Conservation (phyloP, 2,113 vertebrate species). For the Cryptomyrus ogoouensis region DNA sequence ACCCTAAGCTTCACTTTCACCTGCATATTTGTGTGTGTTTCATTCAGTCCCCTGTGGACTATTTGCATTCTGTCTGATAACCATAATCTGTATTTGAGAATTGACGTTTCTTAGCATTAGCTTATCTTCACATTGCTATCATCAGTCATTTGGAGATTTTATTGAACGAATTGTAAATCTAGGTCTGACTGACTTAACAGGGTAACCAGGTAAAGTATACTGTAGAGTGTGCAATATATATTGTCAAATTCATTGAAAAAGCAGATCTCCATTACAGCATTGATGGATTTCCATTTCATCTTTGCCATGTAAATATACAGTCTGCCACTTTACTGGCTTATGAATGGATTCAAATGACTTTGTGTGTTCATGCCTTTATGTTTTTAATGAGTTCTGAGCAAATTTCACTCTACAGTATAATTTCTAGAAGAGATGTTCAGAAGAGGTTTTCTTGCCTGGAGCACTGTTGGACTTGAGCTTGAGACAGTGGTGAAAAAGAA, state of each 20-base stretch:
- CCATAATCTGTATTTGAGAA: not conserved
- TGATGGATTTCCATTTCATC: not conserved
- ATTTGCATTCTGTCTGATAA: not conserved
- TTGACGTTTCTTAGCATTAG: not conserved
- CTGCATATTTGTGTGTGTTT: not conserved
- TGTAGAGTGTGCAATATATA: not conserved
- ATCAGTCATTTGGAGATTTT: not conserved
- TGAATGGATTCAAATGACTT: not conserved
- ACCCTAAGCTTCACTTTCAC: not conserved
- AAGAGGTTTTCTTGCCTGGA: not conserved
- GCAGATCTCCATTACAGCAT: not conserved
- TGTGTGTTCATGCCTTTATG: not conserved
- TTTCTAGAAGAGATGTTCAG: not conserved
- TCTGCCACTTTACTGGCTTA: not conserved
- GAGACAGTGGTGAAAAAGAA: not conserved
- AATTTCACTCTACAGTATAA: not conserved
- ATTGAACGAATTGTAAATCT: not conserved
- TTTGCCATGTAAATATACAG: not conserved
- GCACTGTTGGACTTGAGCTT: not conserved
- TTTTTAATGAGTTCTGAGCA: not conserved
- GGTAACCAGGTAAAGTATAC: not conserved
- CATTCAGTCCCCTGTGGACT: not conserved
- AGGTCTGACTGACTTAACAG: not conserved
- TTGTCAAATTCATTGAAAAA: not conserved
- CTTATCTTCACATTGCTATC: not conserved